Evolutionary conservation across 2,888 invertebrate genomes (phyloP).

Genomic region (Thereva unica): DNA sequence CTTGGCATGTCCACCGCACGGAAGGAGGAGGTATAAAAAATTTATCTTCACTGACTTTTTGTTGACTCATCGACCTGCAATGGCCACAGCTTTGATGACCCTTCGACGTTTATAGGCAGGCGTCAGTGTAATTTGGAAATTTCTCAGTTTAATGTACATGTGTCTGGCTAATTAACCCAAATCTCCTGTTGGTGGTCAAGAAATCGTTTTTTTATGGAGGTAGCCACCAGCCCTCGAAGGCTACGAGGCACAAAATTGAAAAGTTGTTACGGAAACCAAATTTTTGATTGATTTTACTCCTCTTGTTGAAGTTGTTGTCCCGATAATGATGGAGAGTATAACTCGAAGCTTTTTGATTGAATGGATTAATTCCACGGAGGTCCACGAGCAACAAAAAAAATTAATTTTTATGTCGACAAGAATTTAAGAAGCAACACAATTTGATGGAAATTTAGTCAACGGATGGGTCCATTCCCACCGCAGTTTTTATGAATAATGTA

Average conservation of each 20-base stretch:
- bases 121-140: conserved; percentile 33
- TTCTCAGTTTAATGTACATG: conserved; percentile 23
- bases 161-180: conserved; percentile 20
- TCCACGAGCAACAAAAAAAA: too few species aligned
- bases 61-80: conserved; percentile 18
- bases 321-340: too few species aligned
- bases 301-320: too few species aligned
- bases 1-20: neutral
- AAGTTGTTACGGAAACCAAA: too few species aligned
- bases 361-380: too few species aligned
- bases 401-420: too few species aligned
- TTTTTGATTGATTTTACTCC: too few species aligned
- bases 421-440: neutral
- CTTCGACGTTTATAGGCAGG: conserved; percentile 17
- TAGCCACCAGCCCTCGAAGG: too few species aligned
- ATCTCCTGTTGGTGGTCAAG: conserved; percentile 21
- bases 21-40: conserved; percentile 3
- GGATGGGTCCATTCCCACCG: neutral
- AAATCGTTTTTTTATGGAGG: neutral
- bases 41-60: neutral
- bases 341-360: too few species aligned
- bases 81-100: conserved; percentile 4
- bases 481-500: conserved; percentile 3
- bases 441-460: neutral
- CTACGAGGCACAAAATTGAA: too few species aligned